Evolutionary conservation across 2,113 vertebrate genomes (phyloP).

Genomic region (Cavia porcellus): DNA sequence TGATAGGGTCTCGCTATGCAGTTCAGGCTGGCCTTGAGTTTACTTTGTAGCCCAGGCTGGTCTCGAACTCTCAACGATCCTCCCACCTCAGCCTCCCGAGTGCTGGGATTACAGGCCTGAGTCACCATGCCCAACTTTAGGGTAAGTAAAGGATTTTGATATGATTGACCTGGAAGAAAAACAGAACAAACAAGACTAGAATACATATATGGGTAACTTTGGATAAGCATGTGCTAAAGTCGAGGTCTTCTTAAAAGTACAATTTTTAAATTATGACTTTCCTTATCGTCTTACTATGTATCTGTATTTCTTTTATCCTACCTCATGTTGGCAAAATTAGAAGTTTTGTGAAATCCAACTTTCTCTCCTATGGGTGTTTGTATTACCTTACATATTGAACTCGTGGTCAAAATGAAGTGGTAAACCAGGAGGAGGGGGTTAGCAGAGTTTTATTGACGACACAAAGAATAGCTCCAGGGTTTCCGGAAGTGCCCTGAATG

Average conservation of each 20-base stretch:
- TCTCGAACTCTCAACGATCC: no score
- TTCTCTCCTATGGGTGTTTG: background rate
- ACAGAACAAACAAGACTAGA: background rate
- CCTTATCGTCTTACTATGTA: background rate
- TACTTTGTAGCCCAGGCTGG: no score
- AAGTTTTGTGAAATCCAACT: background rate
- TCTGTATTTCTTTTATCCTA: background rate
- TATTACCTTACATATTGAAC: background rate
- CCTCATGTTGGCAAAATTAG: constrained; percentile 5
- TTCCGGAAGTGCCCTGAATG: background rate
- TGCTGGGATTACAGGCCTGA: no score
- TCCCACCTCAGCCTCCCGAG: no score
- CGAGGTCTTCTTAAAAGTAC: background rate
- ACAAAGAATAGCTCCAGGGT: background rate
- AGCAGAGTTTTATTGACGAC: background rate
- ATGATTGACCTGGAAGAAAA: no score
- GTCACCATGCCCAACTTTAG: no score
- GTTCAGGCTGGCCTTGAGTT: no score
- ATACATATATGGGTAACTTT: background rate
- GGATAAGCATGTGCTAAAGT: background rate
- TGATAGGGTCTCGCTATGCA: no score
- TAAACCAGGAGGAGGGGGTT: background rate
- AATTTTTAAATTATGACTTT: background rate
- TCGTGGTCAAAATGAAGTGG: background rate
- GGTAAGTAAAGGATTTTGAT: background rate